Base-by-base conservation (phyloP, 2,888 invertebrate species). In the Drosophila pseudotalamancana region DNA sequence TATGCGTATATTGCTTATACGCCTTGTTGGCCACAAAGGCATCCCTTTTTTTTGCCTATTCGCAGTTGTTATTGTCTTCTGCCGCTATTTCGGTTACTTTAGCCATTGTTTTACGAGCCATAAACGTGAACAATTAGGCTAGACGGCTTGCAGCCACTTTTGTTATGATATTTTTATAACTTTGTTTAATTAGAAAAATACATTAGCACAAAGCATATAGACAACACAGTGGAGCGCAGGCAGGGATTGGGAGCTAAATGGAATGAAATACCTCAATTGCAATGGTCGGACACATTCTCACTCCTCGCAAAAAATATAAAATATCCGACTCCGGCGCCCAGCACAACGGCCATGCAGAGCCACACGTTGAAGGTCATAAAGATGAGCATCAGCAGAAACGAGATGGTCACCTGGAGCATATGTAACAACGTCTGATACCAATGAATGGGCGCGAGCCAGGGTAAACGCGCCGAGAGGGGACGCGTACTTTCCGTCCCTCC, bases 311-410 rank as follows among this genome's bases (percentile, higher is more conserved):
- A 97, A 89, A 98, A 98, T 50, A 97, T 92, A 92, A 98, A 98
- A 92, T 98, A 98, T 18, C 98, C 98, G 4, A 95, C 93, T 0
- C 96, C 97, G 1, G 97, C 96, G 18, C 98, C 98, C 1, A 96
- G 88, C 0, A 97, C 95, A 1, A 98, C 96, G 0, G 97, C 96
- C 29, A 96, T 89, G 90, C 97, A 97, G 54, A 98, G 93, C 97
- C 97, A 98, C 18, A 95, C 94, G 90, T 98, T 98, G 93, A 97
- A 98, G 1, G 98, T 97, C 98, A 98, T 98, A 91, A 98, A 98
- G 75, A 98, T 95, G 90, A 98, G 92, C 98, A 98, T 98, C 45
- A 98, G 93, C 91, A 97, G 95, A 92, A 98, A 98, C 74, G 97
- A 97, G 65, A 98, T 93, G 49, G 96, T 93, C 82, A 98, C 96